These are phyloP conservation scores for Clitarchus hookeri DNA, from an alignment of 2,888 invertebrate species.

Conservation along the genomic window DNA sequence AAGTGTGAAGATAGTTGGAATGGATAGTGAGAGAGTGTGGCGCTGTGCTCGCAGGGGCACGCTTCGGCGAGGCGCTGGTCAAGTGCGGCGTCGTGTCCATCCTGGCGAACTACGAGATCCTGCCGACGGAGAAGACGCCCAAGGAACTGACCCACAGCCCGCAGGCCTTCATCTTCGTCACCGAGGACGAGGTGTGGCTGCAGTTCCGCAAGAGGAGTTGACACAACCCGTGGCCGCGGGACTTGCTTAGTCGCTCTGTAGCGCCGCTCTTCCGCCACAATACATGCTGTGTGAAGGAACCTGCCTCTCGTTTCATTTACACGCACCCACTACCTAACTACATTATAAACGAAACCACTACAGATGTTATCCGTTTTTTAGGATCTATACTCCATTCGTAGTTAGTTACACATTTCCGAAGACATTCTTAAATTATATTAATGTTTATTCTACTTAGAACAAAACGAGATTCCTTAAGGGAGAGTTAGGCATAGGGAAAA, in stretches of 20 bases:
- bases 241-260: background rate
- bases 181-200: conserved; percentile 15
- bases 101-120: conserved; percentile 44
- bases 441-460: too few species aligned
- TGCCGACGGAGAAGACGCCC: conserved; percentile 39
- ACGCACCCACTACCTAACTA: too few species aligned
- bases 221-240: background rate
- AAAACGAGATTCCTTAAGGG: too few species aligned
- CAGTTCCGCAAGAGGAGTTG: conserved; percentile 27
- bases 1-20: too few species aligned
- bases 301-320: too few species aligned
- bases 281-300: too few species aligned
- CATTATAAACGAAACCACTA: too few species aligned
- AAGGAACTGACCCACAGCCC: conserved; percentile 41
- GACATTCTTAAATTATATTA: too few species aligned
- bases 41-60: conserved; percentile 43
- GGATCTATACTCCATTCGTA: too few species aligned
- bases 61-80: conserved; percentile 44
- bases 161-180: conserved; percentile 40
- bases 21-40: background rate
- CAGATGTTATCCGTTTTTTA: too few species aligned
- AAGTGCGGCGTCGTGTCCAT: conserved; percentile 45
- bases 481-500: too few species aligned
- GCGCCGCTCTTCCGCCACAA: background rate
- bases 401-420: too few species aligned